Base-by-base conservation (phyloP, 2,888 invertebrate species). In the Athripsodes cinereus region DNA sequence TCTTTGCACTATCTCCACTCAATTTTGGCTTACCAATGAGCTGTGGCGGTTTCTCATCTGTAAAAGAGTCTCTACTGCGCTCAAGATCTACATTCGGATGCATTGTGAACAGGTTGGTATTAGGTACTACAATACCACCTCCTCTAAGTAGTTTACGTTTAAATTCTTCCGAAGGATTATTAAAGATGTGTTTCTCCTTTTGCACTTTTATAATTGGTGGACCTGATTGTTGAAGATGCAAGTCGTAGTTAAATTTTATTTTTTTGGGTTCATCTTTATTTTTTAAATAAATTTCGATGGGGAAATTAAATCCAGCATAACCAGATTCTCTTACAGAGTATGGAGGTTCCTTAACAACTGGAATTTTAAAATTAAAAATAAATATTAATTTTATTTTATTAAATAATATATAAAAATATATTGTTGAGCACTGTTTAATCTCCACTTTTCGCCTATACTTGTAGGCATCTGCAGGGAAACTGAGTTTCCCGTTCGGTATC, bases 241-340 rank as follows among this genome's bases (percentile, higher is more conserved):
- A 81, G 73, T 96, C 95, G 78, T 97, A 97, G 55, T 82, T 79
- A 71, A 88, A 88, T 66, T 82, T 80, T 68, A 92, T 86, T 68
- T 88, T 92, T 71, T 90, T 92, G 10, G 94, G 94, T 69, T 94
- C 93, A 72, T 92, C 92, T 71, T 89, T 90, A 72, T 91, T 95
- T 66, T 86, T 90, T 65, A 93, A 80, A 72, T 91, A 88, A 65
- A 97, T 87, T 69, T 96, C 93, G 67, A 97, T 93, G 0, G 90
- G 90, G 60, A 97, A 79, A 51, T 84, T 80, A 72, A 97, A 97
- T 31, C 96, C 94, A 60, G 95, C 96, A 81, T 97, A 97, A 5
- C 97, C 96, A n/a, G 92, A 90, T 72, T 96, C 96, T 67, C 88
- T 87, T 26, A 97, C 84, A 52, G 83, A 77, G 75, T 91, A 97